A percentile compares a stretch with the other conserved stretches of the same genome.
Evolutionary conservation across 1,140 invertebrate genomes (phyloP).

Genomic region (Sycophaga agraensis): DNA sequence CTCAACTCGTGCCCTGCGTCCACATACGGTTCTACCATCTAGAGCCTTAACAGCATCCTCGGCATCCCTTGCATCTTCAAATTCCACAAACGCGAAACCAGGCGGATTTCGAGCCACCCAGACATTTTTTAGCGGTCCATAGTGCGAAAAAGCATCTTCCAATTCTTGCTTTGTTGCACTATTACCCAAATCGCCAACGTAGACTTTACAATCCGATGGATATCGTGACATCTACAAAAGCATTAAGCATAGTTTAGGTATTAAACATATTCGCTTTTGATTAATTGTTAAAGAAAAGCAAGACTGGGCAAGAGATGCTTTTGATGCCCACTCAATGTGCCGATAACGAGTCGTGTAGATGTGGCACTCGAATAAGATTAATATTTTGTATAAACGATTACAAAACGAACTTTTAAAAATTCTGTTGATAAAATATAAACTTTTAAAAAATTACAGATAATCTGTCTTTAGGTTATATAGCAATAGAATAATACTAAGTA

Average conservation of each 20-base stretch:
- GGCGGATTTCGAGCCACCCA: slow-evolving; percentile 93
- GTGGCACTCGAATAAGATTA: too few relatives aligned
- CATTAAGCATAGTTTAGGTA: too few relatives aligned
- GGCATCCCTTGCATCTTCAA: slow-evolving; percentile 86
- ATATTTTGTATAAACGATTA: too few relatives aligned
- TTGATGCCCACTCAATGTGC: too few relatives aligned
- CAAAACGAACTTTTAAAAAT: too few relatives aligned
- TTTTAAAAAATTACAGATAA: too few relatives aligned
- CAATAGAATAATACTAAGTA: too few relatives aligned
- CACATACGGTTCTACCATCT: slow-evolving; percentile 81
- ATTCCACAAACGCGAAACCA: slow-evolving; percentile 95
- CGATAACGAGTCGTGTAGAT: too few relatives aligned
- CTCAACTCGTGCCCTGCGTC: slow-evolving; percentile 87
- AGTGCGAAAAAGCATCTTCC: slow-evolving; percentile 92
- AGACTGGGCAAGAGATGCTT: too few relatives aligned
- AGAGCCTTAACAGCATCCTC: slow-evolving; percentile 84
- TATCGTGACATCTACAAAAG: slow-evolving; percentile 77
- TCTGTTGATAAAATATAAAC: too few relatives aligned
- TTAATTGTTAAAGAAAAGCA: too few relatives aligned
- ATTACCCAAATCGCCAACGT: slow-evolving; percentile 90
- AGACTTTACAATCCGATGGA: slow-evolving; percentile 90
- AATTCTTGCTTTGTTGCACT: slow-evolving; percentile 88
- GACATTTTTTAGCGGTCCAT: slow-evolving; percentile 89
- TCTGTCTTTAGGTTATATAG: too few relatives aligned
- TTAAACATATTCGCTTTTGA: background rate